These are phyloP conservation scores for Platerodrilus igneus DNA, from an alignment of 2,888 invertebrate species.

Conservation along the genomic window DNA sequence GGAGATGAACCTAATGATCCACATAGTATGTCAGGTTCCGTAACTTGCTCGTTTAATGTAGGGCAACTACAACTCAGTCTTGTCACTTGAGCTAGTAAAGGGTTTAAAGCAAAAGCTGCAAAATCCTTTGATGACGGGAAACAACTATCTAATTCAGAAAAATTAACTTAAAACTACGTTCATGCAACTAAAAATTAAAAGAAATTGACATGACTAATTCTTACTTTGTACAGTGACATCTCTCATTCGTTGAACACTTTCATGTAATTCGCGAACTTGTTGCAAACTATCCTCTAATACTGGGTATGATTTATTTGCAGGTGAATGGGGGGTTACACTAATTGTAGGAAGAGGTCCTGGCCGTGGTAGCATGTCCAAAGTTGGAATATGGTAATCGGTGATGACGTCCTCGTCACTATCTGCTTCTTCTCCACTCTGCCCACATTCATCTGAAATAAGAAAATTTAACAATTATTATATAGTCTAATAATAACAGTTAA, in stretches of 20 bases:
- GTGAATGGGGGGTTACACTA: constrained; percentile 84
- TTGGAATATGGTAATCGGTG: constrained; percentile 60
- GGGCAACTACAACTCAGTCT: constrained; percentile 72
- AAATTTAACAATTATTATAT: background rate
- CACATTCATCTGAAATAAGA: constrained; percentile 65
- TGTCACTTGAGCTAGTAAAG: constrained; percentile 45
- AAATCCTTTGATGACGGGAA: constrained; percentile 38
- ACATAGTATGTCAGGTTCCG: constrained; percentile 46
- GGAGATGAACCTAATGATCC: constrained; percentile 49
- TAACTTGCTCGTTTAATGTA: constrained; percentile 56
- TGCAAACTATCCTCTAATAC: constrained; percentile 69
- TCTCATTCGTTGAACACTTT: constrained; percentile 73
- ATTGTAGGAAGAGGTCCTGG: constrained; percentile 66
- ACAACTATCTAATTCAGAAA: constrained; percentile 25
- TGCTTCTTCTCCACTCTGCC: constrained; percentile 64
- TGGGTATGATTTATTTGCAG: constrained; percentile 67
- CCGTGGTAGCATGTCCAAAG: constrained; percentile 36
- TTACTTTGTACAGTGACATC: constrained; percentile 54
- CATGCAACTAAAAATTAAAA: background rate
- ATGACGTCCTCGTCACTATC: constrained; percentile 79
- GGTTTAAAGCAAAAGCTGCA: constrained; percentile 43
- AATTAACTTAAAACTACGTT: no score
- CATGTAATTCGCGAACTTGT: constrained; percentile 70
- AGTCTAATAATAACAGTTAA: no score
- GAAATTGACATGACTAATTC: constrained; percentile 11